Conservation (phyloP, 2,797 vertebrate genomes). For the Parambassis ranga region DNA sequence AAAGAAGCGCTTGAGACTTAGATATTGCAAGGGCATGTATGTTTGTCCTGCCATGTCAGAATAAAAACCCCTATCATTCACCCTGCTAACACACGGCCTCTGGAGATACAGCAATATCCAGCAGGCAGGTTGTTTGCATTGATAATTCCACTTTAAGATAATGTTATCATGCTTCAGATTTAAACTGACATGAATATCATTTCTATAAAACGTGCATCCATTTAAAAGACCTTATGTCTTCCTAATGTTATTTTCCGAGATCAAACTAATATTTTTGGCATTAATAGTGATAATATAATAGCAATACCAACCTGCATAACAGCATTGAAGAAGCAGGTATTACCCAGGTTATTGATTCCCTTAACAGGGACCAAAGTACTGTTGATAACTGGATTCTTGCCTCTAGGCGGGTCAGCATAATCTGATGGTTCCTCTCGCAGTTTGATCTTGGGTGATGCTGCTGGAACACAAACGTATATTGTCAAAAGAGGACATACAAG, state of each 20-base stretch:
- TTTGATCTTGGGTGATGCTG: conserved; percentile 86
- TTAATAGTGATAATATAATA: not conserved
- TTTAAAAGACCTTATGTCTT: too few relatives aligned
- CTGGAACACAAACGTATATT: conserved; percentile 69
- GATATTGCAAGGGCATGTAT: not conserved
- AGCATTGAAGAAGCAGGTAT: conserved; percentile 99
- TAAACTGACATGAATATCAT: not conserved
- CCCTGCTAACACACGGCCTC: not conserved
- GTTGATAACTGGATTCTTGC: conserved; percentile 77
- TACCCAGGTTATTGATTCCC: conserved; percentile 96
- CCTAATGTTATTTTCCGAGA: too few relatives aligned
- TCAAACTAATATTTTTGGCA: too few relatives aligned
- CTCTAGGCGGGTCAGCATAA: conserved; percentile 79
- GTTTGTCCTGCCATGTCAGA: not conserved
- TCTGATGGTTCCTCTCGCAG: conserved; percentile 86
- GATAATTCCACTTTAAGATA: not conserved
- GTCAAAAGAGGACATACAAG: not conserved
- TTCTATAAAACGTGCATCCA: too few relatives aligned
- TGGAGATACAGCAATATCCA: not conserved
- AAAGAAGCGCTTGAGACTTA: not conserved
- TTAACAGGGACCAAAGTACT: conserved; percentile 87
- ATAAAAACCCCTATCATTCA: not conserved
- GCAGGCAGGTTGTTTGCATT: not conserved
- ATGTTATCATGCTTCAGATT: not conserved
- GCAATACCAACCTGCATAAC: conserved; percentile 91